phyloP scores from a whole-genome alignment of 2,888 invertebrate species.

The Chrysolina oricalcia region DNA sequence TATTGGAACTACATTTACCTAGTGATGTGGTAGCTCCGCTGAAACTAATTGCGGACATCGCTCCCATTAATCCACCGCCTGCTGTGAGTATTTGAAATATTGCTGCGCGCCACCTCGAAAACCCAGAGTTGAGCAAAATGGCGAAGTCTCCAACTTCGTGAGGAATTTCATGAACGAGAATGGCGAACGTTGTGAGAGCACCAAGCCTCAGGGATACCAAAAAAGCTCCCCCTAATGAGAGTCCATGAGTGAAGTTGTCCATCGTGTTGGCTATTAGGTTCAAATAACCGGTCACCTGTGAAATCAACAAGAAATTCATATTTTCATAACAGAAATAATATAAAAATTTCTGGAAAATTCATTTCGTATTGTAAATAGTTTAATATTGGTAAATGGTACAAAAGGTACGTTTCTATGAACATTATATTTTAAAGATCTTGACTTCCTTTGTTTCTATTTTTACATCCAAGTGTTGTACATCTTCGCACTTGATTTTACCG shows the following conservation, averaged over 20 bases:
- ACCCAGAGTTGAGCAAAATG: slow-evolving; percentile 93
- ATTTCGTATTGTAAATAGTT: too few relatives aligned
- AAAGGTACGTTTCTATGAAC: too few relatives aligned
- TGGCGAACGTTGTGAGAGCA: slow-evolving; percentile 93
- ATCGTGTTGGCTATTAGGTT: slow-evolving; percentile 97
- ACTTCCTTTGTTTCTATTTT: too few relatives aligned
- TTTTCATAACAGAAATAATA: background rate
- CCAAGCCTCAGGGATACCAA: slow-evolving; percentile 93
- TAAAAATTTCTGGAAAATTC: background rate
- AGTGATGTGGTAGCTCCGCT: slow-evolving; percentile 87
- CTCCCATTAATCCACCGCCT: slow-evolving; percentile 90
- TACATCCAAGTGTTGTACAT: too few relatives aligned
- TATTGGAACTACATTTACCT: slow-evolving; percentile 73
- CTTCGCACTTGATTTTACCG: too few relatives aligned
- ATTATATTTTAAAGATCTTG: too few relatives aligned
- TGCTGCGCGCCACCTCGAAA: slow-evolving; percentile 95
- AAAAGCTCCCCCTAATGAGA: slow-evolving; percentile 98
- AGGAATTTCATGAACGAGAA: slow-evolving; percentile 96
- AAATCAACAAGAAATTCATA: background rate
- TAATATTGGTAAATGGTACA: too few relatives aligned
- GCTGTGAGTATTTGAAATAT: slow-evolving; percentile 95
- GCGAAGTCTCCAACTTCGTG: slow-evolving; percentile 99
- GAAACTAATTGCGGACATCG: slow-evolving; percentile 87
- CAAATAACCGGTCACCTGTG: slow-evolving; percentile 84
- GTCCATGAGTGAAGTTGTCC: slow-evolving; percentile 98